A percentile compares a stretch with the other conserved stretches of the same genome.
Conservation (phyloP, 2,113 vertebrate species). For the rat (Rattus norvegicus) region GRCr8 NC_086027.1:34499501-34500000, state of each 20-base stretch:
- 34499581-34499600: too few relatives aligned
- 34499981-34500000: background rate
- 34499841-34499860: background rate
- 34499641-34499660: background rate
- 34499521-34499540: too few relatives aligned
- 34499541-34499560: background rate
- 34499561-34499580: background rate
- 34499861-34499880: too few relatives aligned
- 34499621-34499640: background rate
- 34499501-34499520: too few relatives aligned
- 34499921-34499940: background rate
- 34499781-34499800: background rate
- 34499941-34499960: background rate
- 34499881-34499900: background rate
- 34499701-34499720: background rate
- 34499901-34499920: background rate
- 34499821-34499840: rapidly evolving
- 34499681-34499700: background rate
- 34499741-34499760: background rate
- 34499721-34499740: background rate
- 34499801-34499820: background rate
- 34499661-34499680: background rate
- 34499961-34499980: background rate
- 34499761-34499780: background rate
- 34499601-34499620: background rate